phyloP scores from a whole-genome alignment of 1,140 invertebrate genomes.

The Scaptomyza hsui region DNA sequence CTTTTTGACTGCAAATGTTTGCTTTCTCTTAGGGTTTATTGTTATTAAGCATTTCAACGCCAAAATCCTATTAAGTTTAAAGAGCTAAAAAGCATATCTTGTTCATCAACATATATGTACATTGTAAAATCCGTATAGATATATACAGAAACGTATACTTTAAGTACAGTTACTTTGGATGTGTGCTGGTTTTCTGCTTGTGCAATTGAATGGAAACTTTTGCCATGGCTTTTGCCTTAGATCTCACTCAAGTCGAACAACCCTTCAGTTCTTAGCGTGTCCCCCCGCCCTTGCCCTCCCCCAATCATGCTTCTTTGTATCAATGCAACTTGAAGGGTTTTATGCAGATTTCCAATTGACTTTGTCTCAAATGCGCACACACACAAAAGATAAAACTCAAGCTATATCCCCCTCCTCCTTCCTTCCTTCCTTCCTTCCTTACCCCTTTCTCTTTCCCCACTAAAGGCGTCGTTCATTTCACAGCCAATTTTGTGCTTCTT shows the following conservation, averaged over 20 bases:
- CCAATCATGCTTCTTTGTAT: background rate
- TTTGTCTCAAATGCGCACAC: constrained; percentile 43
- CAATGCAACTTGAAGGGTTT: constrained; percentile 51
- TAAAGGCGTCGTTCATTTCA: constrained; percentile 52
- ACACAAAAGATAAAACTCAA: constrained; percentile 37
- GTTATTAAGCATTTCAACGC: constrained; percentile 21
- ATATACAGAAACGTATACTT: constrained; percentile 1
- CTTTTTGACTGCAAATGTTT: background rate
- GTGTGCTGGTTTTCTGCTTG: constrained; percentile 16
- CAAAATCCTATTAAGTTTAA: constrained; percentile 36
- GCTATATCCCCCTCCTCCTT: background rate
- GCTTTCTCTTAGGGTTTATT: constrained; percentile 3
- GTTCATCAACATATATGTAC: background rate
- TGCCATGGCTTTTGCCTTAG: constrained; percentile 25
- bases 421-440: background rate
- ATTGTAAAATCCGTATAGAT: background rate
- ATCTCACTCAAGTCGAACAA: background rate
- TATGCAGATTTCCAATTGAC: constrained; percentile 70
- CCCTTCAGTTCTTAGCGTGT: background rate
- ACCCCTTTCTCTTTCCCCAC: background rate
- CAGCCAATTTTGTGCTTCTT: constrained; percentile 65
- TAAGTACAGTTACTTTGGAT: background rate
- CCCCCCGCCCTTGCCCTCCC: background rate
- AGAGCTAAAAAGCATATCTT: constrained; percentile 8
- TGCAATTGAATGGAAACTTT: constrained; percentile 56